These are phyloP conservation scores for Troides oblongomaculatus DNA, from an alignment of 2,888 invertebrate species.

Conservation along the genomic window DNA sequence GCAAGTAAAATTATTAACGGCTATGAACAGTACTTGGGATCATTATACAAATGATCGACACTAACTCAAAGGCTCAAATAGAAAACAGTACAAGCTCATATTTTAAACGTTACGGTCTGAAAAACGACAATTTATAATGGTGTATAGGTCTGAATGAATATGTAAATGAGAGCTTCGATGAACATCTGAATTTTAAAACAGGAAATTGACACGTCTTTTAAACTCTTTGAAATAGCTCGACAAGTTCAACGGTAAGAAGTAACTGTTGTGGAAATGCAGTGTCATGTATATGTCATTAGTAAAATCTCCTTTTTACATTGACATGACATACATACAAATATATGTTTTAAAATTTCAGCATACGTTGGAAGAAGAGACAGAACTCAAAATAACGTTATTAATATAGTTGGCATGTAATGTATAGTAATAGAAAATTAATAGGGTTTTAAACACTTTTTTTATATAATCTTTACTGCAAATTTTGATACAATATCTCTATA, in stretches of 20 bases:
- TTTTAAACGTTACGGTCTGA: slow-evolving; percentile 11
- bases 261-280: background rate
- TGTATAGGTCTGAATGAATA: slow-evolving; percentile 1
- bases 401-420: background rate
- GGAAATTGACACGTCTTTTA: slow-evolving; percentile 2
- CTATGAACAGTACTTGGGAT: no score
- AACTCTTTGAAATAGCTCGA: background rate
- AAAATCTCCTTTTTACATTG: background rate
- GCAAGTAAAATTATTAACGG: background rate
- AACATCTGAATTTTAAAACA: slow-evolving; percentile 12
- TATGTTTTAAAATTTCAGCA: background rate
- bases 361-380: background rate
- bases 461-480: no score
- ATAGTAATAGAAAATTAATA: no score
- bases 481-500: no score
- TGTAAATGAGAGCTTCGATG: slow-evolving; percentile 9
- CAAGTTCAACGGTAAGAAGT: background rate
- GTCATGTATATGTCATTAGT: background rate
- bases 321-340: background rate
- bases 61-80: no score
- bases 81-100: background rate
- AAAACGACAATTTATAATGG: slow-evolving; percentile 14
- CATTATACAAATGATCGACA: no score
- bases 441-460: background rate
- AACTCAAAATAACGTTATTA: background rate